phyloP scores from a whole-genome alignment of 2,888 invertebrate species.

The Pheosia gnoma region DNA sequence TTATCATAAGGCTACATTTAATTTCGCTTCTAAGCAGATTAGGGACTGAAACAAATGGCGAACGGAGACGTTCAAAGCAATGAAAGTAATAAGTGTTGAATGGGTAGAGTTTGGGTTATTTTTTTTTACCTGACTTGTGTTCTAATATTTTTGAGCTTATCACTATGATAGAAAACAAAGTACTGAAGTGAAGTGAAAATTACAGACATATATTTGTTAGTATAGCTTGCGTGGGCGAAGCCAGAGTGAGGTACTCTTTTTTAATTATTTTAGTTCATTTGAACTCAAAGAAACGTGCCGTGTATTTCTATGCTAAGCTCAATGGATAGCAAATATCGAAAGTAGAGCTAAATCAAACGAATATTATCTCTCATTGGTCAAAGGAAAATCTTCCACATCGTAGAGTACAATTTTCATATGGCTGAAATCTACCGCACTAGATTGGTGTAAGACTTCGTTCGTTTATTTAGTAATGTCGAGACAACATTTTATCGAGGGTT shows the following conservation, averaged over 20 bases:
- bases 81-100: not conserved
- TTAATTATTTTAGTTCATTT: too few species aligned
- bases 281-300: too few species aligned
- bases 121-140: too few species aligned
- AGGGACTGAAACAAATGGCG: not conserved
- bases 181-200: too few species aligned
- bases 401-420: not conserved
- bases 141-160: too few species aligned
- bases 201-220: too few species aligned
- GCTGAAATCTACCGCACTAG: not conserved
- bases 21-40: not conserved
- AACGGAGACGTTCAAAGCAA: not conserved
- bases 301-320: not conserved
- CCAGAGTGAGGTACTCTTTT: too few species aligned
- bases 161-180: too few species aligned
- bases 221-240: too few species aligned
- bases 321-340: not conserved
- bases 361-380: constrained; percentile 4
- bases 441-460: not conserved
- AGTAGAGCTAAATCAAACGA: not conserved
- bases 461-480: too few species aligned
- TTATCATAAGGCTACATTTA: not conserved
- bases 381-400: constrained; percentile 4
- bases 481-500: too few species aligned
- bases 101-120: not conserved